phyloP scores from a whole-genome alignment of 2,797 vertebrate species.

The Helostoma temminkii region DNA sequence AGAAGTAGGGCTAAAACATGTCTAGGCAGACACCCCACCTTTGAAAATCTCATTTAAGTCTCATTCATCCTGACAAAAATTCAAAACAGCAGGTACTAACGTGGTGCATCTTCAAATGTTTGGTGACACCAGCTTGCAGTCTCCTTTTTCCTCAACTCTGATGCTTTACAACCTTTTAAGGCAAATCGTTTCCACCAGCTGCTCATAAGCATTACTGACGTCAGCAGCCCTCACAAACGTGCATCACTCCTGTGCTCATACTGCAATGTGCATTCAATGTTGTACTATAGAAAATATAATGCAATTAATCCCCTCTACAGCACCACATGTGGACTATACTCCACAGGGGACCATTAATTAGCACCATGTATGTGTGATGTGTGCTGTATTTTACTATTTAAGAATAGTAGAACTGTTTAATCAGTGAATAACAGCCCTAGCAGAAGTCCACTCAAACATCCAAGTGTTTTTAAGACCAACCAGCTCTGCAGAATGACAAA shows the following conservation, averaged over 20 bases:
- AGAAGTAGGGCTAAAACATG: too few relatives aligned
- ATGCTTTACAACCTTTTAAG: conserved; percentile 1
- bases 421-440: conserved; percentile 2
- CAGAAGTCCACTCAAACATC: conserved; percentile 10
- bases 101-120: neutral
- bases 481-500: conserved; percentile 43
- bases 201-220: neutral
- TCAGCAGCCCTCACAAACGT: conserved; percentile 6
- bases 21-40: too few relatives aligned
- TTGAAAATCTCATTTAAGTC: too few relatives aligned
- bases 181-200: conserved; percentile 10
- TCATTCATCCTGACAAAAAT: too few relatives aligned
- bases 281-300: conserved; percentile 7
- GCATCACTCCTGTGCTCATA: neutral
- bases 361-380: neutral
- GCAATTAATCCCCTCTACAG: neutral
- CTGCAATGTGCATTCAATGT: neutral
- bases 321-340: neutral
- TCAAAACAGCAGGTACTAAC: too few relatives aligned
- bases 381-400: too few relatives aligned
- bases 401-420: conserved; percentile 12
- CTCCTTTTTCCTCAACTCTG: neutral
- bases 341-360: conserved; percentile 1
- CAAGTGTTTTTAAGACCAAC: conserved; percentile 26
- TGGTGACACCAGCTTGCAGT: neutral